A percentile compares a stretch with the other conserved stretches of the same genome.
phyloP scores from a whole-genome alignment of 1,140 invertebrate genomes.

The Aphaenogaster floridana region DNA sequence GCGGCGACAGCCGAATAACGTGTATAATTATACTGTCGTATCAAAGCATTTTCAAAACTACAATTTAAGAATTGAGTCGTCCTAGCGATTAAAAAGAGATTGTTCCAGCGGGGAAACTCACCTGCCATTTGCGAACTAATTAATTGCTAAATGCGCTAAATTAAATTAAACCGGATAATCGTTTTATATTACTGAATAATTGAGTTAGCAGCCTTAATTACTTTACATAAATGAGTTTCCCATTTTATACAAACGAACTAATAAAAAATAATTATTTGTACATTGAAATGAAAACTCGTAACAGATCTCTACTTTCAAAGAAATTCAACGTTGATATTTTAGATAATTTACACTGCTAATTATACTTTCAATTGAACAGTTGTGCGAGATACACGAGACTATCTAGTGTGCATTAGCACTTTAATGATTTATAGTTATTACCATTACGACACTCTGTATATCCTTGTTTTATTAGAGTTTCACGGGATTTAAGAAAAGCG shows the following conservation, averaged over 20 bases:
- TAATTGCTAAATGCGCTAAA: not conserved
- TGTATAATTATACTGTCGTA: conserved; percentile 33
- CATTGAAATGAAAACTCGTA: not conserved
- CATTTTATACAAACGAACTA: not conserved
- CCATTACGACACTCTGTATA: conserved; percentile 27
- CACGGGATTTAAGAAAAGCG: conserved; percentile 54
- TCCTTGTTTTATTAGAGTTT: conserved; percentile 49
- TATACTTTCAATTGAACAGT: conserved; percentile 16
- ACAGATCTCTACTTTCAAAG: not conserved
- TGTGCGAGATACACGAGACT: not conserved
- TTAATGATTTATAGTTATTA: conserved; percentile 39
- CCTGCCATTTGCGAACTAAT: not conserved
- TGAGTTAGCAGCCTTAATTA: not conserved
- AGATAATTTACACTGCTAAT: conserved; percentile 5
- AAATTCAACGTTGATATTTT: conserved; percentile 6
- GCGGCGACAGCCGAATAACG: conserved; percentile 41
- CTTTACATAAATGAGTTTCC: not conserved
- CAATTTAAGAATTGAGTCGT: conserved; percentile 8
- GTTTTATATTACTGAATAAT: not conserved
- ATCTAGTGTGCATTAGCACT: not conserved
- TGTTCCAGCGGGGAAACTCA: not conserved
- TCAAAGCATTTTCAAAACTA: conserved; percentile 29
- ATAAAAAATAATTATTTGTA: not conserved
- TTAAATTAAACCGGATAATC: conserved; percentile 4
- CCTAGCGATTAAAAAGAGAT: not conserved